These are phyloP conservation scores for Euschistus heros DNA, from an alignment of 1,140 invertebrate species.

Conservation along the genomic window DNA sequence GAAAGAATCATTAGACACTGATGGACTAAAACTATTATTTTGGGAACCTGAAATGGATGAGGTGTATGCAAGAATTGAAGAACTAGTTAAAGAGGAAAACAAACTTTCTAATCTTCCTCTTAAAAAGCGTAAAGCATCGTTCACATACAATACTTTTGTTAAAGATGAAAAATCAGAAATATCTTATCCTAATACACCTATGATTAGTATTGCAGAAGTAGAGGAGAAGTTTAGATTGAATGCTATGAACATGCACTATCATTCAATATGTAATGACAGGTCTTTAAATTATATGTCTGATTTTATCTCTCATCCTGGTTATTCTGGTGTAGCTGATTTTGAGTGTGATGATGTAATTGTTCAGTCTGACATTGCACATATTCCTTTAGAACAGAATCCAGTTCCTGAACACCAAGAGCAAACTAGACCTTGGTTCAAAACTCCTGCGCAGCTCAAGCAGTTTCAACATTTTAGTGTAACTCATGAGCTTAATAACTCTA, in stretches of 20 bases:
- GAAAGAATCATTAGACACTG: background rate
- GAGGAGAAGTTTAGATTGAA: background rate
- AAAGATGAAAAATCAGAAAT: conserved; percentile 7
- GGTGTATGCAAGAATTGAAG: background rate
- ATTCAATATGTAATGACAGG: background rate
- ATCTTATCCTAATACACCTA: conserved; percentile 21
- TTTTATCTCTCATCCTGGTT: no score
- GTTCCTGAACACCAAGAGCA: background rate
- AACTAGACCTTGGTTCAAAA: conserved; percentile 12
- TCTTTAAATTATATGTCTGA: background rate
- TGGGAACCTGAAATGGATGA: background rate
- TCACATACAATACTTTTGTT: background rate
- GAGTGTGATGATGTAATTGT: background rate
- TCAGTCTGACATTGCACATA: background rate
- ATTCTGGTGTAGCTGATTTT: background rate
- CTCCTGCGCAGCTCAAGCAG: conserved; percentile 18
- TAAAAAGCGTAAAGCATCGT: conserved; percentile 21
- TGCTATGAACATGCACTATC: background rate
- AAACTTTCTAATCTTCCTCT: conserved; percentile 9
- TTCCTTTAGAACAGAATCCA: background rate
- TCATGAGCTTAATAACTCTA: background rate
- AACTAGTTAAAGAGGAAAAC: background rate
- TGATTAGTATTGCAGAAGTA: conserved; percentile 22
- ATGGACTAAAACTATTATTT: background rate
- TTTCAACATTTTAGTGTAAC: background rate